Evolutionary conservation across 2,888 invertebrate species (phyloP).

Genomic region (Amblyjoppa proteus): DNA sequence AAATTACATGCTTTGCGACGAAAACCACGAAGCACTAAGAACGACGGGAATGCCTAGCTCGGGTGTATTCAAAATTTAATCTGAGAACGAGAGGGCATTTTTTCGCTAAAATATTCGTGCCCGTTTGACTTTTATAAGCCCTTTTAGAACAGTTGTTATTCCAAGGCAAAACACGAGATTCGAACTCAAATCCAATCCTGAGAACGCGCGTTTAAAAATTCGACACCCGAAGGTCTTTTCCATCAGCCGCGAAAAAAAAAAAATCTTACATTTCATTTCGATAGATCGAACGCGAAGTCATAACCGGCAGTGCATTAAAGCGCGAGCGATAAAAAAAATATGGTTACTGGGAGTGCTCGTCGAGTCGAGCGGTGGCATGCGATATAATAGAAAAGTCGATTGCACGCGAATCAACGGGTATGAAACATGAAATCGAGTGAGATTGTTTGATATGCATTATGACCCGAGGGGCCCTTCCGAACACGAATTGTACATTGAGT

Average conservation of each 20-base stretch:
- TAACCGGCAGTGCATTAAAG: constrained; percentile 11
- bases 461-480: constrained; percentile 13
- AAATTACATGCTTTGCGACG: not conserved
- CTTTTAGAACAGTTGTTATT: no score
- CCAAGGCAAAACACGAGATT: no score
- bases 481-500: constrained; percentile 28
- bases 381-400: constrained; percentile 45
- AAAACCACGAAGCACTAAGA: no score
- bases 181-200: no score
- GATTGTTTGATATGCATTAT: constrained; percentile 37
- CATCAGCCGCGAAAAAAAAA: no score
- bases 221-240: not conserved
- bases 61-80: no score
- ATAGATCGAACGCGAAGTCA: constrained; percentile 1
- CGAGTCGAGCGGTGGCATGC: constrained; percentile 1
- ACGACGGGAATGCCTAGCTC: no score
- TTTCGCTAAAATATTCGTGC: no score
- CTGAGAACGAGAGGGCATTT: no score
- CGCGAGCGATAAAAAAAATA: not conserved
- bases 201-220: not conserved
- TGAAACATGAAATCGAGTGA: constrained; percentile 30
- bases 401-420: constrained; percentile 45
- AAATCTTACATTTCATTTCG: not conserved
- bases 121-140: no score
- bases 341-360: not conserved